These are phyloP conservation scores for Ciconia nigra DNA, from an alignment of 2,797 vertebrate genomes.

Conservation along the genomic window DNA sequence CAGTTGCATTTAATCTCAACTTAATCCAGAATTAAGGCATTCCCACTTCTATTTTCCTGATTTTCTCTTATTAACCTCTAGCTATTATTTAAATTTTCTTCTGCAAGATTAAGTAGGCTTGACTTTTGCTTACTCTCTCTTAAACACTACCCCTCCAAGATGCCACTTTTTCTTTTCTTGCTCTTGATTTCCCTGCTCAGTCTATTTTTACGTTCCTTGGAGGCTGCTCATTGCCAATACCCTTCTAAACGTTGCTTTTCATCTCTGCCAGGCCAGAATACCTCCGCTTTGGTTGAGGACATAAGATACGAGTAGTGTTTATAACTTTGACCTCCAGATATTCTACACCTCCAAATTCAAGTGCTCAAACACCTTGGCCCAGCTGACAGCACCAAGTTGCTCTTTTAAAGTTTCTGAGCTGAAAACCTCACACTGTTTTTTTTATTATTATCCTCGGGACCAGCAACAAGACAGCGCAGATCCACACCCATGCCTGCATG, in stretches of 20 bases:
- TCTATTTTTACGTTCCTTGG: background rate
- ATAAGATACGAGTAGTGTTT: background rate
- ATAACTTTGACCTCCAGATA: background rate
- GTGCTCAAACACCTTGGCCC: background rate
- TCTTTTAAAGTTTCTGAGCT: background rate
- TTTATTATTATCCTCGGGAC: background rate
- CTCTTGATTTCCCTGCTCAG: background rate
- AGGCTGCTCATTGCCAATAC: background rate
- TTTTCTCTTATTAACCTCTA: background rate
- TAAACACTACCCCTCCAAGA: background rate
- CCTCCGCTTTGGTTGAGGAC: background rate
- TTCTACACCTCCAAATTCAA: background rate
- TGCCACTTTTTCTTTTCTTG: background rate
- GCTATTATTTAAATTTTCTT: background rate
- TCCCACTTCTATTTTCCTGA: background rate
- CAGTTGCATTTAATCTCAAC: background rate
- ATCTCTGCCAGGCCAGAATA: background rate
- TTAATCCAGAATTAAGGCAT: background rate
- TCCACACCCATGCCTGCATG: rapidly evolving
- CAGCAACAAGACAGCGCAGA: background rate
- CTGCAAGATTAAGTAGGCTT: background rate
- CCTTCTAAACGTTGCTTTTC: background rate
- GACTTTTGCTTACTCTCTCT: background rate
- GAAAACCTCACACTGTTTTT: background rate
- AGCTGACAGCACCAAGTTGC: background rate